Percentiles rank a stretch among this genome's conserved stretches.
Evolutionary conservation across 2,113 vertebrate species (phyloP).

Genomic region (Pluvialis apricaria): DNA sequence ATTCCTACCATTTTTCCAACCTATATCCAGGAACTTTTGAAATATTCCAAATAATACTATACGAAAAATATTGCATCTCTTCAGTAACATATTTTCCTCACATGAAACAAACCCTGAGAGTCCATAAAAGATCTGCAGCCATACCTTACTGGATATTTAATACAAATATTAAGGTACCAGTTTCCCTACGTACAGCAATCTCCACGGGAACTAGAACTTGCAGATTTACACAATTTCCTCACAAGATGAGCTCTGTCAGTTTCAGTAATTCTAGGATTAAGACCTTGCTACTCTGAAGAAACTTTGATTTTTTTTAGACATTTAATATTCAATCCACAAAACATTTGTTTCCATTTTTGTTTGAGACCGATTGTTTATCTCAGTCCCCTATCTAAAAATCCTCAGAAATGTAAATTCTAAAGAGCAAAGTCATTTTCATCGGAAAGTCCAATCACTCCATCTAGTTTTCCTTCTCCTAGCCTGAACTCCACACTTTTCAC

Average conservation of each 20-base stretch:
- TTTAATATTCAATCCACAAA: neutral
- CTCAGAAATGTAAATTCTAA: neutral
- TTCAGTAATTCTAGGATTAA: neutral
- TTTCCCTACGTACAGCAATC: neutral
- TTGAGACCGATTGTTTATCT: neutral
- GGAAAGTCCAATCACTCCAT: neutral
- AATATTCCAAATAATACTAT: neutral
- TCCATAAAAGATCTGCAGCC: neutral
- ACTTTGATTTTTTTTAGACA: neutral
- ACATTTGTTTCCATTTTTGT: neutral
- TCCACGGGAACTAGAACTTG: neutral
- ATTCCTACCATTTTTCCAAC: neutral
- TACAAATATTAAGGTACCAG: neutral
- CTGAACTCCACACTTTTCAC: slow-evolving; percentile 39
- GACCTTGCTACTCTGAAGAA: neutral
- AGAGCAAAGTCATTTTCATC: neutral
- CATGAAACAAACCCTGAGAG: neutral
- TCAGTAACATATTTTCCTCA: neutral
- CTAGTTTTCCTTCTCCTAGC: slow-evolving; percentile 6
- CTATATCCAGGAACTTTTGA: neutral
- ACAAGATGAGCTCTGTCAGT: neutral
- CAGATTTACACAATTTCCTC: neutral
- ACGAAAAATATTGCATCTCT: neutral
- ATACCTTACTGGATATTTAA: neutral
- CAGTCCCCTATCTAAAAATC: neutral